Evolutionary conservation across 64 coral and sea anemone species (phyloP), one percentile per base, ranked within the genome.

Genomic region (Astreopora myriophthalma): DNA sequence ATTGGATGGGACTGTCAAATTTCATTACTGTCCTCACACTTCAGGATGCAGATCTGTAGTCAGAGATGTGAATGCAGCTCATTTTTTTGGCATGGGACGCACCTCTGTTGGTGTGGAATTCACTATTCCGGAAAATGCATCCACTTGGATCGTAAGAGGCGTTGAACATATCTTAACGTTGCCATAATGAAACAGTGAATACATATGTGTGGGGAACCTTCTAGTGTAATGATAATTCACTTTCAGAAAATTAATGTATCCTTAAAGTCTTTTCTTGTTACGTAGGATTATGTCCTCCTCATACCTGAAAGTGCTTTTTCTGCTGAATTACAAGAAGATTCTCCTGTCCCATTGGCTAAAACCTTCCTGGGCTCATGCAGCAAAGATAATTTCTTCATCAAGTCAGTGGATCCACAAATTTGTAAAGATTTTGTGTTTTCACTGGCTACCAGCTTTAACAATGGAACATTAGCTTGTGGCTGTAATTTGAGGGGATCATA

Each of bases 21-120:
- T 99, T 73, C 84, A 94, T 57, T 96, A 99, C 73, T 99, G 97
- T 65, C 97, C 97, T 20, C 89, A 96, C 29, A 69, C 89, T 22
- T 95, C 91, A 48, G 97, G 97, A 8, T 99, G 97, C 35, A 87
- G 94, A 28, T 62, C 92, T 6, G 81, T 95, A 17, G 44, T 99
- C 30, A 75, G 69, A 28, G 71, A 90, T 29, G 52, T 31, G 3
- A 92, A 93, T 85, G 86, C 48, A 26, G 73, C 79, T 17, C 64
- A 49, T 16, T 58, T 84, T 16, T 99, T 96, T 77, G 46, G 87
- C 38, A 87, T 99, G 81, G 94, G 89, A 70, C 85, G 94, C 23
- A 84, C 57, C 27, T 79, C 80, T 82, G 94, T 83, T 25, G 55
- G 80, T 0, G 13, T 99, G 12, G 85, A 94, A 40, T 88, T 96